phyloP scores from a whole-genome alignment of 2,888 invertebrate genomes.

The Amorpha juglandis region DNA sequence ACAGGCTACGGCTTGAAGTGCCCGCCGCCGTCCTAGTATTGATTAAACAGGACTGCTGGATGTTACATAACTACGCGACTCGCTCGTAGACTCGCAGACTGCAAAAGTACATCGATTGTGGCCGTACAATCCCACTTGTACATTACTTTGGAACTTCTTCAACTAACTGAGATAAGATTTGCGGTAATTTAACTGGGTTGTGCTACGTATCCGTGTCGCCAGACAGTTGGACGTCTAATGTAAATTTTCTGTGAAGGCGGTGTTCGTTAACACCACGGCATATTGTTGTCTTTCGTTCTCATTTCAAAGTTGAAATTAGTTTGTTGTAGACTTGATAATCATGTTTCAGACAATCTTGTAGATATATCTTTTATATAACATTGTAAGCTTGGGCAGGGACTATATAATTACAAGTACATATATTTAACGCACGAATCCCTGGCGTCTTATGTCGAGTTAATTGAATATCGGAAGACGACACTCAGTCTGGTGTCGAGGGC shows the following conservation, averaged over 20 bases:
- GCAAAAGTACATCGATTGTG: conserved; percentile 58
- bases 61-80: conserved; percentile 72
- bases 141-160: conserved; percentile 46
- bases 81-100: conserved; percentile 63
- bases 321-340: neutral
- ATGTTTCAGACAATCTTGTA: neutral
- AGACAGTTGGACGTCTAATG: conserved; percentile 21
- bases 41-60: conserved; percentile 77
- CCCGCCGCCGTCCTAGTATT: conserved; percentile 67
- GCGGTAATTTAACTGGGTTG: conserved; percentile 29
- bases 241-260: conserved; percentile 27
- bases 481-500: conserved; percentile 48
- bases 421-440: neutral
- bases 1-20: conserved; percentile 57
- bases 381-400: neutral
- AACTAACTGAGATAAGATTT: conserved; percentile 36
- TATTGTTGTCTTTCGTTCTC: neutral
- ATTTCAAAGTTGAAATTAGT: conserved; percentile 2
- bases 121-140: conserved; percentile 37
- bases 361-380: too few species aligned
- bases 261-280: neutral
- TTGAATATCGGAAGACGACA: conserved; percentile 52
- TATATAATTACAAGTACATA: neutral
- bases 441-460: conserved; percentile 48
- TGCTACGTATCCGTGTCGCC: conserved; percentile 3